Base-by-base conservation (phyloP, 2,113 vertebrate genomes). In the Boleophthalmus pectinirostris region DNA sequence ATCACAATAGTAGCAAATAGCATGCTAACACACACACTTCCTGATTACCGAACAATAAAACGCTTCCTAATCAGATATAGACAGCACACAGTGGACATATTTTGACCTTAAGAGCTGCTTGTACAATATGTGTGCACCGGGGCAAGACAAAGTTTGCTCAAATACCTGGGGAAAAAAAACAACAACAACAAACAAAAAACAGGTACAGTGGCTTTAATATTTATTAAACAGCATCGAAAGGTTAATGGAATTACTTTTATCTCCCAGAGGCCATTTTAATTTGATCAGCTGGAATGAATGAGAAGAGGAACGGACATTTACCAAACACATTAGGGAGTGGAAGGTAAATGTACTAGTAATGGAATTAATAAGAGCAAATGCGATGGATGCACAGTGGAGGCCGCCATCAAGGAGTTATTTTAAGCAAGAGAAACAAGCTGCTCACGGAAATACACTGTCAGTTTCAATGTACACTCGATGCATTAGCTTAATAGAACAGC, bases 171-270 rank as follows among this genome's bases (percentile, higher is more conserved):
- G 38, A 10, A 43, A 38, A 38, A 43, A 38, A 38, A n/a, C n/a
- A n/a, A n/a, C n/a, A n/a, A n/a, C n/a, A n/a, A n/a, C n/a, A n/a
- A n/a, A n/a, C n/a, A n/a, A n/a, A n/a, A n/a, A 6, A 10, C 10
- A 8, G 38, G 7, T 43, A 43, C 38, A 43, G 5, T 8, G 38
- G 7, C 38, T 43, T 43, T 10, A 4, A 60, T 38, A 45, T 72
- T 25, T 23, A 29, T 79, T 49, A 67, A 46, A 61, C 13, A 35
- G 25, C 69, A 63, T 13, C 67, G 60, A 68, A 68, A 66, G 51
- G 29, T 63, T 68, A 20, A 73, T 79, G 54, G 70, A 71, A 65
- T 80, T 25, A 66, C 66, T 70, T 43, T 14, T 35, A 67, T 67
- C 57, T 66, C 64, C 47, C 49, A 43, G 0, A 68, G 58, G 69